A percentile compares a stretch with the other conserved stretches of the same genome.
These are phyloP conservation scores for Theropithecus gelada DNA, from an alignment of 2,113 vertebrate genomes.

Conservation along the genomic window DNA sequence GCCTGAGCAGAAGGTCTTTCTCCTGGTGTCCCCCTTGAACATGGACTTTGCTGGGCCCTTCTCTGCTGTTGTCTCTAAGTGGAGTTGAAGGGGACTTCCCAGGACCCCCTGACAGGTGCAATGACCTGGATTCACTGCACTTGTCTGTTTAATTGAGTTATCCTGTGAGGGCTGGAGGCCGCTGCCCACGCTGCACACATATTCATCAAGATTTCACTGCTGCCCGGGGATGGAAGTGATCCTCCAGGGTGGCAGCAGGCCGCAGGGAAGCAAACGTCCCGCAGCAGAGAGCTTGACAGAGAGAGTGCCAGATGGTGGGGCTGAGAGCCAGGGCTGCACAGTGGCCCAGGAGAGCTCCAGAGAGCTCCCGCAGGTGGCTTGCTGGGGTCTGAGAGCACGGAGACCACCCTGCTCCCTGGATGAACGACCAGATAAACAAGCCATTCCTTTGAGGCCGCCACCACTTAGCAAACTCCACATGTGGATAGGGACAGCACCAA, in stretches of 20 bases:
- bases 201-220: slow-evolving; percentile 3
- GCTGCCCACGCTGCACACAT: rapidly evolving
- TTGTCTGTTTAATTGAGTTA: not conserved
- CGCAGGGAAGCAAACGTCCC: not conserved
- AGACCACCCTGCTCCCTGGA: not conserved
- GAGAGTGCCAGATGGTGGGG: not conserved
- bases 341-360: not conserved
- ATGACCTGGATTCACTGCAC: not conserved
- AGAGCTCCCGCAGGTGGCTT: not conserved
- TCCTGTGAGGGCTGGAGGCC: not conserved
- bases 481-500: not conserved
- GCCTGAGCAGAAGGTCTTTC: not conserved
- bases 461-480: not conserved
- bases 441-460: not conserved
- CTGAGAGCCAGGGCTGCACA: not conserved
- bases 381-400: not conserved
- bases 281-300: rapidly evolving
- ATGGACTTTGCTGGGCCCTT: not conserved
- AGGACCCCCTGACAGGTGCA: not conserved
- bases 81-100: not conserved
- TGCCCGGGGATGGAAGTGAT: not conserved
- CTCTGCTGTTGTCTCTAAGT: not conserved
- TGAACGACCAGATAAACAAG: not conserved
- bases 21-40: not conserved
- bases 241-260: not conserved